Percentiles rank a stretch among this genome's conserved stretches.
These are phyloP conservation scores for Bambusicola thoracicus DNA, from an alignment of 2,113 vertebrate species.

Conservation along the genomic window DNA sequence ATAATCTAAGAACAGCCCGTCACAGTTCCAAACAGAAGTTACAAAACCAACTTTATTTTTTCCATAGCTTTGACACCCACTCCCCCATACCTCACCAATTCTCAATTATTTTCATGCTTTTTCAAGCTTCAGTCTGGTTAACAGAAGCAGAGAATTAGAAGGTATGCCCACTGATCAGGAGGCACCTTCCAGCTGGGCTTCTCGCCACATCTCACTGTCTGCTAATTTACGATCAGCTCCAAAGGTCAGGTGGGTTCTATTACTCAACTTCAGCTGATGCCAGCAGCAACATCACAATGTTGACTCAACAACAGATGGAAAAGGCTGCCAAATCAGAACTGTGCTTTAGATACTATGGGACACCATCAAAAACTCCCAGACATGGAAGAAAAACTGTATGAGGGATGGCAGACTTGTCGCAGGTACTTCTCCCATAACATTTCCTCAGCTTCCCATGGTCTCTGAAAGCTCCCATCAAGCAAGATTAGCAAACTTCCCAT, in stretches of 20 bases:
- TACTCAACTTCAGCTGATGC: background rate
- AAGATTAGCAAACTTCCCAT: background rate
- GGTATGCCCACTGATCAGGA: background rate
- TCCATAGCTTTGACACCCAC: background rate
- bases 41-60: background rate
- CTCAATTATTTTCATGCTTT: background rate
- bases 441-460: background rate
- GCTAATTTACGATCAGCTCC: background rate
- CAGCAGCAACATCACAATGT: background rate
- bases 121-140: background rate
- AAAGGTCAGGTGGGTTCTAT: background rate
- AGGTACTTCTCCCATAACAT: background rate
- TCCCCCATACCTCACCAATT: background rate
- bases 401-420: background rate
- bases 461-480: background rate
- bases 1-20: background rate
- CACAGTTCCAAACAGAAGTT: background rate
- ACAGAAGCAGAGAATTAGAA: background rate
- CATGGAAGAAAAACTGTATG: background rate
- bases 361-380: background rate
- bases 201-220: background rate
- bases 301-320: background rate
- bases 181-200: background rate
- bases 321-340: background rate
- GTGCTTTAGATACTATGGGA: background rate